Evolutionary conservation across 64 coral and sea anemone genomes (phyloP), one percentile per base, ranked within the genome.

Genomic region (Acropora yongei): DNA sequence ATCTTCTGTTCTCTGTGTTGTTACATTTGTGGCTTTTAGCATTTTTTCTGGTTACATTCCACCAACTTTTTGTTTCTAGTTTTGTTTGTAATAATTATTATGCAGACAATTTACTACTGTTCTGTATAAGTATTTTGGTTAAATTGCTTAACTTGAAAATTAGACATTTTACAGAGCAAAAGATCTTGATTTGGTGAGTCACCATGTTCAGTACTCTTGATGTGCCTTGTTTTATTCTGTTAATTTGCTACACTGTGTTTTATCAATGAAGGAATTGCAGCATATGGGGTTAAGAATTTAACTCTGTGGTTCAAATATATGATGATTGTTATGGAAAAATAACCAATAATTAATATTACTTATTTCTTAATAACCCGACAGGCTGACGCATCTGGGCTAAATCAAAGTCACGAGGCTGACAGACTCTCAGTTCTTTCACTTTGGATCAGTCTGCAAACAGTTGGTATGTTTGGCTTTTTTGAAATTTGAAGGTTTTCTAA

Each of bases 91-190:
- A 20, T 39, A 71, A 71, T 71, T 19, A 71, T 71, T 2, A 30
- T 30, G 30, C 30, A 30, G 30, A 30, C 30, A 30, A 30, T 30
- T 30, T 30, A 30, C 30, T 30, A 30, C 30, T 30, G 30, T 55
- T 55, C 10, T 55, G 51, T 55, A 55, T 10, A 41, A 50, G 74
- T 92, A 63, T 72, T 50, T 68, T 30, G 30, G 30, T 30, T 30
- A 30, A 30, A 82, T 86, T 74, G 73, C 81, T 92, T 90, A 91
- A 98, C 75, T 46, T 58, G 11, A 73, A 73, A 58, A 49, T 77
- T 49, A 97, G 95, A 97, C 97, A 57, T 99, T 99, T 41, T 99
- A 93, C 78, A 93, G 97, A 92, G 94, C 91, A 12, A 99, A 92
- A 80, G 97, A 99, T 84, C 88, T 92, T 8, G 86, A 94, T 88